phyloP scores from a whole-genome alignment of 1,140 invertebrate genomes.

The Mylabris phalerata region DNA sequence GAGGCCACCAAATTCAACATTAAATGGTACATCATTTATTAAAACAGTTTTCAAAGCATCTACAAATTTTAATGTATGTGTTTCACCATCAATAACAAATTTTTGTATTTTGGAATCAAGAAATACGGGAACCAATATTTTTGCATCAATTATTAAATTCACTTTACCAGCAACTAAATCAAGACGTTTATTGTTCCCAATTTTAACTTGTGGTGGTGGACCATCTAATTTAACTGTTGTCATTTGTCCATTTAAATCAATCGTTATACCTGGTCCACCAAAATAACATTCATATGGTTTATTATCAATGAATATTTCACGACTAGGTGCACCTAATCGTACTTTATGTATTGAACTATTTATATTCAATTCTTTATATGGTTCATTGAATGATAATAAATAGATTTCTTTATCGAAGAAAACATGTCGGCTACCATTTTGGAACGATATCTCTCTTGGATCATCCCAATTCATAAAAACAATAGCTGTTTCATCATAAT shows the following conservation, averaged over 20 bases:
- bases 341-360: slow-evolving; percentile 69
- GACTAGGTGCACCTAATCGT: slow-evolving; percentile 82
- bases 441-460: slow-evolving; percentile 77
- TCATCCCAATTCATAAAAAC: slow-evolving; percentile 78
- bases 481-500: slow-evolving; percentile 77
- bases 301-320: slow-evolving; percentile 86
- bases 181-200: slow-evolving; percentile 59
- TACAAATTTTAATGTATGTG: slow-evolving; percentile 71
- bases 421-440: slow-evolving; percentile 57
- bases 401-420: slow-evolving; percentile 68
- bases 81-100: slow-evolving; percentile 66
- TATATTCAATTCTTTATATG: slow-evolving; percentile 63
- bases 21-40: slow-evolving; percentile 77
- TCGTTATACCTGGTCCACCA: slow-evolving; percentile 76
- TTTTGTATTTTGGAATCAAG: slow-evolving; percentile 81
- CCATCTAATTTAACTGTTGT: slow-evolving; percentile 75
- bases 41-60: slow-evolving; percentile 67
- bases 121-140: slow-evolving; percentile 70
- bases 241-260: slow-evolving; percentile 74
- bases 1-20: slow-evolving; percentile 84
- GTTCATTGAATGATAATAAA: slow-evolving; percentile 61
- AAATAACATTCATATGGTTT: slow-evolving; percentile 85
- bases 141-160: slow-evolving; percentile 73
- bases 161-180: slow-evolving; percentile 78
- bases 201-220: slow-evolving; percentile 78